Base-by-base conservation (phyloP, 2,113 vertebrate genomes). In the Pangasianodon hypophthalmus region DNA sequence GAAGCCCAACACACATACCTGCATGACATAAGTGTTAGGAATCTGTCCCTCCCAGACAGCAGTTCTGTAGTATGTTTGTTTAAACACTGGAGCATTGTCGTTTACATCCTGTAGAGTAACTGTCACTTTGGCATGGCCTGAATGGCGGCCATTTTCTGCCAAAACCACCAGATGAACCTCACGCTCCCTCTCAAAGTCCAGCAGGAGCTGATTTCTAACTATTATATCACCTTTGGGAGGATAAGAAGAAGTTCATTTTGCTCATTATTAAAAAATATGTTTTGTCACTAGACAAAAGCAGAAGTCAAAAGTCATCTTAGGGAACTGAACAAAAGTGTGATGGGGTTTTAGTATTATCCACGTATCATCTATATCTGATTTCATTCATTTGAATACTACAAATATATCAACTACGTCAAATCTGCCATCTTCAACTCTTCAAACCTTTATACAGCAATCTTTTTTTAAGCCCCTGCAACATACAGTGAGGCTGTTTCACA, bases 81-180 rank as follows among this genome's bases (percentile, higher is more conserved):
- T 94, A 94, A 99, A 99, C 90, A 87, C 80, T 0, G 98, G 98
- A 6, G 86, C 73, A 0, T 98, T 98, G 93, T 99, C 98, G 79
- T 99, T 99, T 86, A 94, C 21, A 87, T 99, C 98, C 93, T 95
- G 93, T 89, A 99, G 93, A 37, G 89, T 93, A 92, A 98, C 79
- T 2, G 92, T 93, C n/a, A 98, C 96, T 92, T 91, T 94, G 93
- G 97, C 96, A 85, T 97, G 94, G 0, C 94, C 95, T 5, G 94
- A 96, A 87, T 93, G 94, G 19, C 94, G 91, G 13, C 91, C 91
- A 54, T 90, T 96, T 93, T 97, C 96, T 75, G 97, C 98, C 93
- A 98, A 92, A 82, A 98, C 87, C 50, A 97, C 94, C 90, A 99
- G 94, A 50, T 94, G 94, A 6, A 97, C 89, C 91, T 96, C 94